Base-by-base conservation (phyloP, 2,888 invertebrate species). In the Exephanes ischioxanthus region DNA sequence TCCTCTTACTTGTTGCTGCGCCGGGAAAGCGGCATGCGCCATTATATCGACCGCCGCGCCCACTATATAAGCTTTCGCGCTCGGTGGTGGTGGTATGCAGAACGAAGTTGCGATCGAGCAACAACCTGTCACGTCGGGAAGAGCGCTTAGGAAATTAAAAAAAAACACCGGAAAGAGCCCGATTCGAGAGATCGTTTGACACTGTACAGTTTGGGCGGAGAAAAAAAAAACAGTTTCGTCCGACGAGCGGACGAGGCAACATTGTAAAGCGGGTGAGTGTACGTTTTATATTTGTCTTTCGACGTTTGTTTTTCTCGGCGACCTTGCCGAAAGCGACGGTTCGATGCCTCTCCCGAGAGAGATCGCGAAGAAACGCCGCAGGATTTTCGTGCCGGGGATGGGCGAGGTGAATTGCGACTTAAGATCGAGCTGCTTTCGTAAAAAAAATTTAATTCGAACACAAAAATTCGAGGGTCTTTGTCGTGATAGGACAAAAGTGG, bases 1-100 rank as follows among this genome's bases (percentile, higher is more conserved):
- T 87, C 87, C 81, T 86, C 84, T 90, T 91, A 93, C 93, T 94
- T 94, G 93, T 94, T 94, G 93, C 94, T 93, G 92, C 87, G 84
- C 78, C 71, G 67, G 76, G 58, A 80, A 84, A 87, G 71, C 30
- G 90, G 87, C 93, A 93, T 94, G 93, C 93, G 93, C 93, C 88
- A 37, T 87, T 92, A 88, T 94, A 94, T 94, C 92, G 93, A 94
- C 91, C 91, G 80, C 5, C 70, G 16, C 75, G 73, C 70, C 84
- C 77, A 78, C 90, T 92, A 92, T 93, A 93, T 91, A 93, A 92
- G 89, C 87, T 84, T 77, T 55, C 84, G 87, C 77, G 88, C 79
- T 85, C 78, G 89, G 85, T 87, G 88, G 85, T 86, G 88, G 88
- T 88, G 89, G 88, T 84, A 88, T 89, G 88, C 89, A 90, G 90